A percentile compares a stretch with the other conserved stretches of the same genome.
Conservation (phyloP, 2,888 invertebrate species). For the Pinctada fucata region DNA sequence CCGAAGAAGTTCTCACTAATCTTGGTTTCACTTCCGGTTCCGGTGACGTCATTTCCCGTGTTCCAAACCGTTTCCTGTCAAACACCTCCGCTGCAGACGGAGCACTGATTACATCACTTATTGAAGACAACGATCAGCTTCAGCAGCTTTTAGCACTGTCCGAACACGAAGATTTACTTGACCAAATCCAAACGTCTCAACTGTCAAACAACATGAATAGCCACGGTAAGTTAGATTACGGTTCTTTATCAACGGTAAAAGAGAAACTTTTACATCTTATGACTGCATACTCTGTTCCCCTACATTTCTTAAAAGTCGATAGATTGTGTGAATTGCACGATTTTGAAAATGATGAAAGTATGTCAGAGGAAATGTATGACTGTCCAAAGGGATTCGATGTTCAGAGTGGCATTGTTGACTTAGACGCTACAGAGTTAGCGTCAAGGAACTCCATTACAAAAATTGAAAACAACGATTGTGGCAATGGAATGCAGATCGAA, state of each 20-base stretch:
- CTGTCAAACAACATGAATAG: slow-evolving; percentile 17
- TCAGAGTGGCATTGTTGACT: background rate
- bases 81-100: slow-evolving; percentile 88
- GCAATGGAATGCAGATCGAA: background rate
- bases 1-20: slow-evolving; percentile 90
- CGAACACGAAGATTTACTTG: slow-evolving; percentile 22
- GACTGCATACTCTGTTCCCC: slow-evolving; percentile 14
- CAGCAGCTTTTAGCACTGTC: slow-evolving; percentile 44
- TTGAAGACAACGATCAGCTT: slow-evolving; percentile 73
- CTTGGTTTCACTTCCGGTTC: slow-evolving; percentile 76
- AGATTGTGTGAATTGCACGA: slow-evolving; percentile 21
- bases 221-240: slow-evolving; percentile 31
- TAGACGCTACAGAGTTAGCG: background rate
- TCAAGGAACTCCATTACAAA: background rate
- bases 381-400: no score
- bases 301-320: slow-evolving; percentile 22
- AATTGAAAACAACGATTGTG: background rate
- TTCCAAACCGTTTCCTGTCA: slow-evolving; percentile 87
- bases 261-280: background rate
- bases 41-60: slow-evolving; percentile 78
- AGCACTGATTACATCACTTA: slow-evolving; percentile 86
- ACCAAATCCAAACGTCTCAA: slow-evolving; percentile 3
- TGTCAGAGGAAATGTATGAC: background rate
- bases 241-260: slow-evolving; percentile 10
- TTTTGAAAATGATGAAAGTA: background rate